Conservation (phyloP, 2,888 invertebrate genomes). For the Parasteatoda lunata region DNA sequence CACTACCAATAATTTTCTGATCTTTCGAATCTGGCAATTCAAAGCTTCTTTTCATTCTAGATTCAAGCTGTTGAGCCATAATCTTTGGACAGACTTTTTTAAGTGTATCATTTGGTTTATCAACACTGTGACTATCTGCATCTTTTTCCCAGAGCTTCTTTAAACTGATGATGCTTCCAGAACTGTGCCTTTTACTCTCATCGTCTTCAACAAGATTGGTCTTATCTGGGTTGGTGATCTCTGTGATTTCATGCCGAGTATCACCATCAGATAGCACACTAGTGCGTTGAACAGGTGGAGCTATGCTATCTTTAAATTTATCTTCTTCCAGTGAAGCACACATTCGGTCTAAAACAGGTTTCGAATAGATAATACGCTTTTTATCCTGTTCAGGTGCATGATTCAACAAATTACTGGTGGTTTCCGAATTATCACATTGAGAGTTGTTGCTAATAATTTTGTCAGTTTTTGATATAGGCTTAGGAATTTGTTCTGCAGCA, state of each 20-base stretch:
- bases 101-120: slow-evolving; percentile 46
- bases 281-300: slow-evolving; percentile 38
- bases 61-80: slow-evolving; percentile 62
- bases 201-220: slow-evolving; percentile 74
- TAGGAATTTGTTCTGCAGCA: slow-evolving; percentile 48
- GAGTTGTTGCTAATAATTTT: slow-evolving; percentile 42
- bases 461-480: slow-evolving; percentile 21
- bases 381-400: slow-evolving; percentile 64
- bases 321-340: slow-evolving; percentile 68
- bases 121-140: slow-evolving; percentile 65
- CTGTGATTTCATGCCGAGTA: slow-evolving; percentile 43
- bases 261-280: slow-evolving; percentile 64
- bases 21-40: slow-evolving; percentile 58
- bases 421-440: slow-evolving; percentile 47
- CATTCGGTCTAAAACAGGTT: slow-evolving; percentile 58
- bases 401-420: slow-evolving; percentile 15
- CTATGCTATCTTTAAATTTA: slow-evolving; percentile 71
- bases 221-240: slow-evolving; percentile 50
- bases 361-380: slow-evolving; percentile 63
- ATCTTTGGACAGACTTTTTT: slow-evolving; percentile 66
- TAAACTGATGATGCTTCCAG: slow-evolving; percentile 92
- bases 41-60: slow-evolving; percentile 66
- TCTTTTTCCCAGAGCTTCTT: slow-evolving; percentile 92
- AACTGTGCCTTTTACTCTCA: slow-evolving; percentile 90
- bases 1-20: slow-evolving; percentile 58